Evolutionary conservation across 2,113 vertebrate genomes (phyloP).

Genomic region (Leuciscus idus): DNA sequence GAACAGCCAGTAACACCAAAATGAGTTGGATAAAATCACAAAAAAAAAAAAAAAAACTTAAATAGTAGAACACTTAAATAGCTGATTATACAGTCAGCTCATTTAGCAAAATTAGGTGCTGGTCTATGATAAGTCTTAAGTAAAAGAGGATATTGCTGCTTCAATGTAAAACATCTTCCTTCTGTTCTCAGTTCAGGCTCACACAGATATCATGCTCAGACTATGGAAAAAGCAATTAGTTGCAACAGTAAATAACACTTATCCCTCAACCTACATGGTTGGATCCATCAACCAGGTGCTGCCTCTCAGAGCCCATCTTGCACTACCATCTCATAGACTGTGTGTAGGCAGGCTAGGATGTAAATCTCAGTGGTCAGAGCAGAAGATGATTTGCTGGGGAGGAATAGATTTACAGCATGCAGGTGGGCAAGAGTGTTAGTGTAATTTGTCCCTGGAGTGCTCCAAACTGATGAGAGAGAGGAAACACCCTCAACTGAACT

Average conservation of each 20-base stretch:
- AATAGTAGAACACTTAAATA: neutral
- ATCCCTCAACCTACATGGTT: neutral
- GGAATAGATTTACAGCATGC: constrained; percentile 53
- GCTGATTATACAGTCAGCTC: neutral
- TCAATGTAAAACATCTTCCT: neutral
- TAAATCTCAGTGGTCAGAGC: constrained; percentile 49
- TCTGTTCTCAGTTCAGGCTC: neutral
- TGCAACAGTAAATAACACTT: constrained; percentile 27
- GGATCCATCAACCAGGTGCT: constrained; percentile 19
- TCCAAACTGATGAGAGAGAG: constrained; percentile 34
- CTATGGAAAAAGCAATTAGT: constrained; percentile 23
- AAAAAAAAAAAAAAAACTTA: neutral
- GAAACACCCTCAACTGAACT: constrained; percentile 14
- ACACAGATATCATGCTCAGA: constrained; percentile 2
- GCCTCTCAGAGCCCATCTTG: constrained; percentile 7
- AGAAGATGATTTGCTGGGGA: constrained; percentile 47
- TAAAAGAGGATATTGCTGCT: neutral
- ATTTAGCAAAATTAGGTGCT: neutral
- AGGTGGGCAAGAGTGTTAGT: constrained; percentile 47
- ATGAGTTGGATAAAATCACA: neutral
- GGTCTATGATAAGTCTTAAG: neutral
- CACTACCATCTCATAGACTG: constrained; percentile 8
- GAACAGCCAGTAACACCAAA: neutral
- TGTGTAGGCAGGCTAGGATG: constrained; percentile 15
- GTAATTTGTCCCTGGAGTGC: constrained; percentile 49